These are phyloP conservation scores for Crypturellus tataupa DNA, from an alignment of 2,797 vertebrate genomes.

Conservation along the genomic window DNA sequence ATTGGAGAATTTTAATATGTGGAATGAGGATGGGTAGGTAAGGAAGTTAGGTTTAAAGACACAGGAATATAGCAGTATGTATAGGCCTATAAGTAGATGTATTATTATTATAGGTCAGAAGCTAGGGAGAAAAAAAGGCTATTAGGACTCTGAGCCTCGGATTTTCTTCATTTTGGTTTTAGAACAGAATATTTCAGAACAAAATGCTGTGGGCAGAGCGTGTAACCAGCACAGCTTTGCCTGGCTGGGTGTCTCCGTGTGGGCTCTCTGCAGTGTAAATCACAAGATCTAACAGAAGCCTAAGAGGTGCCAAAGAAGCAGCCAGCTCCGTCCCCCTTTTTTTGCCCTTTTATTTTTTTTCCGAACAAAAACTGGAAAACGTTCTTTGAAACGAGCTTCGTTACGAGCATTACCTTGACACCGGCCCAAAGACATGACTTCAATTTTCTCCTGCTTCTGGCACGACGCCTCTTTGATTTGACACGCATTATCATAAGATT, in stretches of 20 bases:
- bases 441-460: constrained; percentile 99
- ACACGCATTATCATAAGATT: constrained; percentile 99
- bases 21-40: constrained; percentile 16
- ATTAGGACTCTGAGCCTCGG: neutral
- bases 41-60: constrained; percentile 26
- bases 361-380: constrained; percentile 70
- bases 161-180: constrained; percentile 21
- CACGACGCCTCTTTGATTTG: constrained; percentile 99
- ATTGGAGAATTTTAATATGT: constrained; percentile 45
- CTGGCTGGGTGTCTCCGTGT: accelerated
- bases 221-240: accelerated
- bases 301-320: constrained; percentile 51
- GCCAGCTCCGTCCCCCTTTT: neutral
- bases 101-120: constrained; percentile 30
- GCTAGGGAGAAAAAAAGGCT: neutral
- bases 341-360: neutral
- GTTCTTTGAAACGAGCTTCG: constrained; percentile 80
- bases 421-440: constrained; percentile 98
- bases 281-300: constrained; percentile 44
- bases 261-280: neutral
- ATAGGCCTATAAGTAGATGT: neutral
- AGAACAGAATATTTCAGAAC: neutral
- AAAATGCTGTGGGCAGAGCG: neutral
- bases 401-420: constrained; percentile 92
- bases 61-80: neutral